Conservation (phyloP, 1,140 invertebrate genomes). For the Caenorhabditis latens region DNA sequence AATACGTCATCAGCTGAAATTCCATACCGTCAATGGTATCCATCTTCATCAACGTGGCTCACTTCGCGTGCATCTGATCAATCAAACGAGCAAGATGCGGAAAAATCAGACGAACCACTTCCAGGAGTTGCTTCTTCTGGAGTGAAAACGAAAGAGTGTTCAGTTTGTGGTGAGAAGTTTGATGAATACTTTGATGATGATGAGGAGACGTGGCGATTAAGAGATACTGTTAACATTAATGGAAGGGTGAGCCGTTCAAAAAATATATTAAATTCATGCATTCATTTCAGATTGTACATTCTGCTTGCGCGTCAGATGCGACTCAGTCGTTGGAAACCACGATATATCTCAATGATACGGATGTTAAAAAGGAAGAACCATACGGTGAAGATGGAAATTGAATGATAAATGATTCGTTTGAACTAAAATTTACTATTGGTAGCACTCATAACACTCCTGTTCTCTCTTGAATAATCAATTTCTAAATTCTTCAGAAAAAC, state of each 20-base stretch:
- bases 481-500: background rate
- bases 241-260: constrained; percentile 52
- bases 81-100: background rate
- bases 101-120: constrained; percentile 7
- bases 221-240: constrained; percentile 66
- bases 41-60: background rate
- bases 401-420: background rate
- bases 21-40: constrained; percentile 48
- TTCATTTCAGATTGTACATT: constrained; percentile 5
- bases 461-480: too few relatives aligned
- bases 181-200: constrained; percentile 76
- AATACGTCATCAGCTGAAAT: background rate
- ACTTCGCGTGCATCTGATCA: constrained; percentile 17
- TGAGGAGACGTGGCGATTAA: constrained; percentile 72
- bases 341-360: background rate
- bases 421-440: background rate
- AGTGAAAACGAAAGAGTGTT: constrained; percentile 64
- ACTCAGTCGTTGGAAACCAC: background rate
- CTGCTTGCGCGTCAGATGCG: constrained; percentile 21
- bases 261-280: background rate
- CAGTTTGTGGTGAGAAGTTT: constrained; percentile 74
- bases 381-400: background rate
- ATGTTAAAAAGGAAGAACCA: constrained; percentile 24
- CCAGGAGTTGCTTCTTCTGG: constrained; percentile 33
- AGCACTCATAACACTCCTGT: too few relatives aligned